phyloP scores from a whole-genome alignment of 1,140 invertebrate species.

The Euura saliciscinereae region DNA sequence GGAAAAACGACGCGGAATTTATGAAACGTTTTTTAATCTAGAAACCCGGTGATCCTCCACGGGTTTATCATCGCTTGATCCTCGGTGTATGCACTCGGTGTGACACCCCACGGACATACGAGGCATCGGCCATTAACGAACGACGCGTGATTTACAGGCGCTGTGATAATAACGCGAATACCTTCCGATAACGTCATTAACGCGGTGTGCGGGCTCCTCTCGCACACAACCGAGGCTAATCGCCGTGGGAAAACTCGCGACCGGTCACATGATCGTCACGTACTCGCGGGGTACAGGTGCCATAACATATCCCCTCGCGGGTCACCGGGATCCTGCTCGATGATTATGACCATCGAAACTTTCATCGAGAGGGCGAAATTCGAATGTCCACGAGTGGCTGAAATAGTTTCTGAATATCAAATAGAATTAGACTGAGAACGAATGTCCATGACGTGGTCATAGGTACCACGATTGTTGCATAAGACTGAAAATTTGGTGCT shows the following conservation, averaged over 20 bases:
- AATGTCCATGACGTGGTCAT: background rate
- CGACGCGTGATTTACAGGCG: background rate
- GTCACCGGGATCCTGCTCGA: too few relatives aligned
- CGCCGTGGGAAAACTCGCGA: background rate
- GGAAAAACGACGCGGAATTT: background rate
- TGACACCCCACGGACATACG: too few relatives aligned
- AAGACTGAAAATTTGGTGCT: too few relatives aligned
- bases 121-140: too few relatives aligned
- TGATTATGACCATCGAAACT: too few relatives aligned
- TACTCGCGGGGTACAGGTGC: background rate
- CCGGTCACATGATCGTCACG: background rate
- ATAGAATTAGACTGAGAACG: background rate
- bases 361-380: too few relatives aligned
- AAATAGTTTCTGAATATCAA: too few relatives aligned
- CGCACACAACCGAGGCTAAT: background rate
- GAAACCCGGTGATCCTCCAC: background rate
- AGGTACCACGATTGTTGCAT: too few relatives aligned
- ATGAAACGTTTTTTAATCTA: background rate
- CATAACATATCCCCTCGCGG: too few relatives aligned
- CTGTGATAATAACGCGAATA: background rate
- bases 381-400: too few relatives aligned
- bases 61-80: background rate
- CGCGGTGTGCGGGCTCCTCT: background rate
- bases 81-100: too few relatives aligned
- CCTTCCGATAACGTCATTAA: background rate